phyloP scores from a whole-genome alignment of 2,113 vertebrate genomes.

The Chloropsis hardwickii region DNA sequence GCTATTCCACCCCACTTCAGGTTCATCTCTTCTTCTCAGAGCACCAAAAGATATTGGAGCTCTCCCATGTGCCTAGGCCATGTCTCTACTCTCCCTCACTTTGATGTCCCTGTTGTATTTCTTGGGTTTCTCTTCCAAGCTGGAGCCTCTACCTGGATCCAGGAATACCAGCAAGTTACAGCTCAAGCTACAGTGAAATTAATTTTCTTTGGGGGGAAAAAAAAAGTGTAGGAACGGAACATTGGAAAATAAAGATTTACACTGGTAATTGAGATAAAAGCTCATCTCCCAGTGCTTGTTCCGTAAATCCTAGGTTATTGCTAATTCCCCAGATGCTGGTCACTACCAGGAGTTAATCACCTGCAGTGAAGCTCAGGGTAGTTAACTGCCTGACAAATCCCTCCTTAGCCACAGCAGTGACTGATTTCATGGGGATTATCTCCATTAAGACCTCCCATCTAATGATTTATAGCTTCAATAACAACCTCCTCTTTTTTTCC shows the following conservation, averaged over 20 bases:
- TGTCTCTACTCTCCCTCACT: background rate
- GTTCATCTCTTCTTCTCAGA: background rate
- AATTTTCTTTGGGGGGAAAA: background rate
- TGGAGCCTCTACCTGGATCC: background rate
- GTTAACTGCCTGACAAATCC: constrained; percentile 63
- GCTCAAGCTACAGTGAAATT: background rate
- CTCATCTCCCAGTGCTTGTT: background rate
- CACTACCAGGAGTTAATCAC: constrained; percentile 60
- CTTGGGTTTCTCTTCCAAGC: background rate
- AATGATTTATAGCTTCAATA: constrained; percentile 54
- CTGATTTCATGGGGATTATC: constrained; percentile 59
- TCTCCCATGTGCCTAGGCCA: background rate
- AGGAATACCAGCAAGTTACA: background rate
- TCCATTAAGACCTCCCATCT: constrained; percentile 35
- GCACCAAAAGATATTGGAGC: rapidly evolving
- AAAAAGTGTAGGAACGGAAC: background rate
- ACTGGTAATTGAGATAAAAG: constrained; percentile 37
- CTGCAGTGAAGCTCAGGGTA: constrained; percentile 15
- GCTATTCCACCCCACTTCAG: background rate
- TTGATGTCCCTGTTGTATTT: background rate
- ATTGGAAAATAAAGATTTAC: constrained; percentile 27
- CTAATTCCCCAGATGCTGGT: constrained; percentile 44
- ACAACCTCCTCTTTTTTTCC: background rate
- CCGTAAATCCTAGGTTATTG: constrained; percentile 17
- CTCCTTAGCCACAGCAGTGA: constrained; percentile 36